phyloP scores from a whole-genome alignment of 2,888 invertebrate species.

The Cheiracanthium punctorium region DNA sequence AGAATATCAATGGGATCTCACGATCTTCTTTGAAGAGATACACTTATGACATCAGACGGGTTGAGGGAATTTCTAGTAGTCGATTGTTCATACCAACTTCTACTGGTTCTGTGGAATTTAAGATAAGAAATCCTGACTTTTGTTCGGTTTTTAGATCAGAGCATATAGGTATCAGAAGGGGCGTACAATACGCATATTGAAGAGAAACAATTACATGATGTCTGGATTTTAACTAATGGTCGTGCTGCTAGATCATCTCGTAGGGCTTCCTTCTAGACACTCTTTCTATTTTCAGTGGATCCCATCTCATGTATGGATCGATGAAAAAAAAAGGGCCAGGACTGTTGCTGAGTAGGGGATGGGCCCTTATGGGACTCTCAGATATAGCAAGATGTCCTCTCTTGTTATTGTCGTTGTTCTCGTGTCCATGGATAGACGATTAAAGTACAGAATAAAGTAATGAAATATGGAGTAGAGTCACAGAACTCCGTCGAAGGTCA shows the following conservation, averaged over 20 bases:
- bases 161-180: not conserved
- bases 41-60: not conserved
- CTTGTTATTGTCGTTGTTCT: no score
- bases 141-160: not conserved
- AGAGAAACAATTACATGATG: not conserved
- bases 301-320: not conserved
- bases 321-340: not conserved
- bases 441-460: no score
- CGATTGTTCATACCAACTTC: not conserved
- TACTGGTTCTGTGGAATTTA: not conserved
- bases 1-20: not conserved
- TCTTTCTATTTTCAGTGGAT: not conserved
- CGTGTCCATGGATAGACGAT: no score
- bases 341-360: not conserved
- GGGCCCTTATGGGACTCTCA: not conserved
- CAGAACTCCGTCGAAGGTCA: no score
- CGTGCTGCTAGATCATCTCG: not conserved
- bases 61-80: not conserved
- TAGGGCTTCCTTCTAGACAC: not conserved
- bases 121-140: not conserved
- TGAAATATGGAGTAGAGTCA: no score
- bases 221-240: not conserved
- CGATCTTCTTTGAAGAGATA: not conserved
- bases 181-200: not conserved
- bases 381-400: not conserved